Base-by-base conservation (phyloP, 2,797 vertebrate species). In the Sciurus carolinensis region DNA sequence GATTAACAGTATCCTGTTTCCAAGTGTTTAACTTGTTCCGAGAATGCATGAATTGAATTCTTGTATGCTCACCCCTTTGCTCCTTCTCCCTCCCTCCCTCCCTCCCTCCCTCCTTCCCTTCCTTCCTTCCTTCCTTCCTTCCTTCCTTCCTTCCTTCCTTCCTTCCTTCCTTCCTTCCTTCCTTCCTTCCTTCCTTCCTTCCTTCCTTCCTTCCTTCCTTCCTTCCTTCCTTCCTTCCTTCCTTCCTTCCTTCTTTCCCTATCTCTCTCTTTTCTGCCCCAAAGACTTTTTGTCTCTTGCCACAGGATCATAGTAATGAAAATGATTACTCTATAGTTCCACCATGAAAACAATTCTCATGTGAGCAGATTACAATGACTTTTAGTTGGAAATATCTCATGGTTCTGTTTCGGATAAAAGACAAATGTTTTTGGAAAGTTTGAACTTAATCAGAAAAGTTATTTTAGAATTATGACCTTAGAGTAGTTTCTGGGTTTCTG, bases 381-480 rank as follows among this genome's bases (percentile, higher is more conserved):
- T 96, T 94, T 95, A 57, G 88, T 91, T 90, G 77, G 91, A 96
- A 96, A 95, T 94, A 97, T 97, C 95, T 97, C 94, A 95, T 88
- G 90, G 81, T 94, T 97, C 36, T 44, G 50, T 97, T 97, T 96
- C 36, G 9, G 73, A 97, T 94, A 87, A 97, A 79, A 42, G 77
- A 57, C 69, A 47, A 86, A 96, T 91, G n/a, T 97, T 98, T 95
- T 97, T 98, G 97, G 97, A 98, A 97, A 98, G 90, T 97, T 80
- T 96, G 69, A 97, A 95, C 57, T 95, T 96, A 97, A 96, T 95
- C 94, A 97, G 97, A 97, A 97, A 93, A 95, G 77, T 85, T 96
- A 95, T 96, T 95, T 97, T 94, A 92, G 87, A 95, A 90, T 92
- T 77, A 88, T 44, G 50, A 77, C 76, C 77, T 95, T 97, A 97